These are phyloP conservation scores for Heteractis magnifica DNA, from an alignment of 92 coral and sea anemone genomes.

Conservation along the genomic window DNA sequence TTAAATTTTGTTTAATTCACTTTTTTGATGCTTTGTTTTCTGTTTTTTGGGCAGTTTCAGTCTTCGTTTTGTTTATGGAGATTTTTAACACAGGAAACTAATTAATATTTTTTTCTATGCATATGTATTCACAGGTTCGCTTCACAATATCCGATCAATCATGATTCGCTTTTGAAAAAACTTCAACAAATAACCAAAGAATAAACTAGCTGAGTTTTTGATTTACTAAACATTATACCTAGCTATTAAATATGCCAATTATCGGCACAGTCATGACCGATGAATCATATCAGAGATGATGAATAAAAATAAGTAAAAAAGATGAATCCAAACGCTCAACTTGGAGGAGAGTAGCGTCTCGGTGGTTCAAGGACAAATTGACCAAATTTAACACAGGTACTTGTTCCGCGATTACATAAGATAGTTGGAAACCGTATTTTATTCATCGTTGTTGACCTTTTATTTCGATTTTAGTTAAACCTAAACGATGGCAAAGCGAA, in stretches of 20 bases:
- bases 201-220: background rate
- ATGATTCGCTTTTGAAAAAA: background rate
- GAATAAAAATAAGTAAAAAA: background rate
- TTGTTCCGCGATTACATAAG: background rate
- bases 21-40: background rate
- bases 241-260: constrained; percentile 6
- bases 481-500: too few species aligned
- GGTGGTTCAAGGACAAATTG: background rate
- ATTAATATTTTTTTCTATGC: background rate
- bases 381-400: background rate
- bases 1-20: background rate
- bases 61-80: background rate
- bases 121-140: background rate
- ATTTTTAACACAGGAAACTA: background rate
- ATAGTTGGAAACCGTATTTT: background rate
- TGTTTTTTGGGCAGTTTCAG: background rate
- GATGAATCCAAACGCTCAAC: background rate
- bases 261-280: background rate
- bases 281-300: background rate
- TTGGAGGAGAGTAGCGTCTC: background rate
- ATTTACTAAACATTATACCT: background rate
- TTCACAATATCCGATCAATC: background rate
- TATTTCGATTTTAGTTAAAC: background rate
- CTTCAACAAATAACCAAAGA: constrained; percentile 1
- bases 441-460: background rate